Base-by-base conservation (phyloP, 2,888 invertebrate genomes). In the Cartodere bifasciata region DNA sequence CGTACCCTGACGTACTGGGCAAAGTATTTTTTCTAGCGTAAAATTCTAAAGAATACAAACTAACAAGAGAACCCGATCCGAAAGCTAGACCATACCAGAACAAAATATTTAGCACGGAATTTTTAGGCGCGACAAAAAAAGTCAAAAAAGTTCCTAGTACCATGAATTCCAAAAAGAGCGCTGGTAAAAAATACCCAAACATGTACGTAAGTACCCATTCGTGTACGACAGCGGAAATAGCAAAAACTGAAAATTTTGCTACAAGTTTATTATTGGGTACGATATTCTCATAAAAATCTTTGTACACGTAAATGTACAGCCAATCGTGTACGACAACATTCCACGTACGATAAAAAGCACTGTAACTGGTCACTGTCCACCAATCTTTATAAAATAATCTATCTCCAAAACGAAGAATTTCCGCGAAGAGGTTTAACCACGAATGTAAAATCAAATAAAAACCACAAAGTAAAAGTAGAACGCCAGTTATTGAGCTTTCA, bases 261-360 rank as follows among this genome's bases (percentile, higher is more conserved):
- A 69, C 39, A 1, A 55, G 22, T 28, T 64, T 66, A 32, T 62
- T 65, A 7, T 58, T 55, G 2, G 60, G 56, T 3, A 55, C 51
- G 0, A 70, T 34, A 11, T 62, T 45, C 25, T 59, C 63, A 38
- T 64, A 58, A 21, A 63, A 42, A 32, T 87, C 90, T 47, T 72
- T 75, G 59, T 87, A 90, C 36, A 95, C 68, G 56, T 92, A 88
- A 4, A 77, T 75, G 46, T 88, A 84, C 1, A 95, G 67, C 91
- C 91, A 95, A 44, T 88, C 86, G 55, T 94, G 84, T 0, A 95
- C 90, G 0, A 92, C 79, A n/a, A 86, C 72, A 58, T 95, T 95
- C 94, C 95, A 95, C 3, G 82, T 81, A n/a, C 90, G 73, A 57
- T 85, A 92, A 59, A 78, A 95, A n/a, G 65, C 67, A 0, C 76